Evolutionary conservation across 1,140 invertebrate genomes (phyloP).

Genomic region (Pachypsylla venusta): DNA sequence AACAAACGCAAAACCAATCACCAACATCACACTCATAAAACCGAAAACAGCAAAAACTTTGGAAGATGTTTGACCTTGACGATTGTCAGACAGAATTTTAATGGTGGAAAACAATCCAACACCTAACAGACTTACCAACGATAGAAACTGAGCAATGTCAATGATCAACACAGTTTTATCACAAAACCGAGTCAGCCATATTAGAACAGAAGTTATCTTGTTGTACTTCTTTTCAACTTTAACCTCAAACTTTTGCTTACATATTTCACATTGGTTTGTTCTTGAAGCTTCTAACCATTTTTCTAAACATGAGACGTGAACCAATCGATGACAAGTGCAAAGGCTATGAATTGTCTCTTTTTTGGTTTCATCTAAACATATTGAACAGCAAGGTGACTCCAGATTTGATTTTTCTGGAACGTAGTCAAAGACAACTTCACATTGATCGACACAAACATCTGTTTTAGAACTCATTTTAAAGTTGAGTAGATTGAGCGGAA

Average conservation of each 20-base stretch:
- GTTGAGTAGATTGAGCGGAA: too few species aligned
- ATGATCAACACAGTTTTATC: not conserved
- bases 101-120: not conserved
- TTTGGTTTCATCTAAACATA: conserved; percentile 4
- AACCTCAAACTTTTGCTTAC: not conserved
- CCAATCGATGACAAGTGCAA: not conserved
- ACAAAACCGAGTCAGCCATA: not conserved
- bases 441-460: too few species aligned
- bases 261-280: not conserved
- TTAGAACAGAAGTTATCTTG: not conserved
- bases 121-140: not conserved
- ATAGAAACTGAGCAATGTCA: not conserved
- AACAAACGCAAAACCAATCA: not conserved
- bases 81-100: not conserved
- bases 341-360: not conserved
- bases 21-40: not conserved
- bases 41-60: not conserved
- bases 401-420: too few species aligned
- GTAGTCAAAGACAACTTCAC: too few species aligned
- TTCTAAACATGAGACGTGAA: conserved; percentile 3
- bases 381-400: not conserved
- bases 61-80: not conserved
- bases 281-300: conserved; percentile 4
- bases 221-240: not conserved
- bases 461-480: too few species aligned